Base-by-base conservation (phyloP, 1,140 invertebrate species). In the Adelges cooleyi region DNA sequence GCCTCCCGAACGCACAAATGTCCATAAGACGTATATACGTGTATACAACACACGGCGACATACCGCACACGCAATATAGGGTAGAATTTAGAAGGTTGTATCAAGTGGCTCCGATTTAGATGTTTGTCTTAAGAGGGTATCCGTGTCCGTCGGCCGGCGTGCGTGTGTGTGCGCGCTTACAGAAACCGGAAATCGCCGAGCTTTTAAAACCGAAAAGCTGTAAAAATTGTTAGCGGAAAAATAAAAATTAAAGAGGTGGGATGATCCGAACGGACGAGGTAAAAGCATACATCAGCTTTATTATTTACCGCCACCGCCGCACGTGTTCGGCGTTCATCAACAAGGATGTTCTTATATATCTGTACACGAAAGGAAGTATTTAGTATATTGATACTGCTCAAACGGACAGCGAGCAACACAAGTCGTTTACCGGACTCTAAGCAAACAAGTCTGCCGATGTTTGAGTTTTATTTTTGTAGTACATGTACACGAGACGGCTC, bases 91-190 rank as follows among this genome's bases (percentile, higher is more conserved):
- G 29, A 11, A 11, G 11, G n/a, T n/a, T n/a, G n/a, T 44, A 23
- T 56, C 53, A 44, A 56, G 38, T 46, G 40, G 29, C 29, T 33
- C 29, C 29, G 29, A 33, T 33, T 33, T 33, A 33, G 29, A 33
- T 33, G 29, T 33, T 33, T 33, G 29, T 62, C 56, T 62, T 62
- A 62, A 62, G 40, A 62, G 56, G 40, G n/a, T 46, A 62, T 62
- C 56, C 56, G 56, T 62, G 56, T 62, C 29, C 18, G n/a, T 17
- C 17, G n/a, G n/a, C n/a, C n/a, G n/a, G n/a, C n/a, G n/a, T n/a
- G n/a, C n/a, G n/a, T n/a, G n/a, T n/a, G n/a, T n/a, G n/a, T n/a
- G n/a, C n/a, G 23, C 10, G 11, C 13, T 10, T 46, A n/a, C 29
- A 33, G 29, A 17, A n/a, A 18, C 56, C 38, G 56, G 56, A 62